A percentile compares a stretch with the other conserved stretches of the same genome.
Evolutionary conservation across 92 coral and sea anemone genomes (phyloP).

Genomic region (Montipora capitata): DNA sequence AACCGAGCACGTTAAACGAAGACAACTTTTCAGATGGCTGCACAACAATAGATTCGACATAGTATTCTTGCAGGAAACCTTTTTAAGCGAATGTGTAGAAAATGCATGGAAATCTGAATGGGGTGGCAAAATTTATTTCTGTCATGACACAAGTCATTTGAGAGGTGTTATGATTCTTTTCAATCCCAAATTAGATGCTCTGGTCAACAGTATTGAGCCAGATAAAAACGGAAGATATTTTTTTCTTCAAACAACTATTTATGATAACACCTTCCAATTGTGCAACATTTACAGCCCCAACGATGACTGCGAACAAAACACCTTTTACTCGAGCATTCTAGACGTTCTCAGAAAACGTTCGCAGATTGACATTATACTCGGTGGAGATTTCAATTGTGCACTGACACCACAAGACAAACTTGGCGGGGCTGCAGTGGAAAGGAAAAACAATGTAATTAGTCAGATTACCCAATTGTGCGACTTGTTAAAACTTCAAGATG

Average conservation of each 20-base stretch:
- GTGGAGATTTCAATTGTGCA: not conserved
- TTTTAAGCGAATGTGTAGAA: not conserved
- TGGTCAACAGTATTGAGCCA: not conserved
- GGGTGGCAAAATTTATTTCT: slow-evolving; percentile 41
- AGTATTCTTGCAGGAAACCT: slow-evolving; percentile 1
- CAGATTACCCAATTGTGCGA: not conserved
- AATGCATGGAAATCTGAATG: slow-evolving; percentile 39
- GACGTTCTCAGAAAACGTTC: not conserved
- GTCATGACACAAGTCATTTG: slow-evolving; percentile 30
- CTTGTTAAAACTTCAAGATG: not conserved
- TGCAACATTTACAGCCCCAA: not conserved
- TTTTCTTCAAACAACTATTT: not conserved
- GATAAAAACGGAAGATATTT: slow-evolving; percentile 33
- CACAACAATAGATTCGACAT: not conserved
- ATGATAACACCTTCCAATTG: not conserved
- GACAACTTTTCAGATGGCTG: not conserved
- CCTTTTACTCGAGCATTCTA: too few species aligned
- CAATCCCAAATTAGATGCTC: slow-evolving; percentile 13
- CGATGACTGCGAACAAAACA: not conserved
- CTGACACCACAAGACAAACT: slow-evolving; percentile 6
- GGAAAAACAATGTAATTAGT: slow-evolving; percentile 18
- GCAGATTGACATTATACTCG: not conserved
- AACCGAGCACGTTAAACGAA: not conserved
- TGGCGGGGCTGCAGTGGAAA: slow-evolving; percentile 17
- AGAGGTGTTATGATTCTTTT: slow-evolving; percentile 50